Evolutionary conservation across 2,797 vertebrate genomes (phyloP).

Genomic region (Cryptoblepharus egeriae): DNA sequence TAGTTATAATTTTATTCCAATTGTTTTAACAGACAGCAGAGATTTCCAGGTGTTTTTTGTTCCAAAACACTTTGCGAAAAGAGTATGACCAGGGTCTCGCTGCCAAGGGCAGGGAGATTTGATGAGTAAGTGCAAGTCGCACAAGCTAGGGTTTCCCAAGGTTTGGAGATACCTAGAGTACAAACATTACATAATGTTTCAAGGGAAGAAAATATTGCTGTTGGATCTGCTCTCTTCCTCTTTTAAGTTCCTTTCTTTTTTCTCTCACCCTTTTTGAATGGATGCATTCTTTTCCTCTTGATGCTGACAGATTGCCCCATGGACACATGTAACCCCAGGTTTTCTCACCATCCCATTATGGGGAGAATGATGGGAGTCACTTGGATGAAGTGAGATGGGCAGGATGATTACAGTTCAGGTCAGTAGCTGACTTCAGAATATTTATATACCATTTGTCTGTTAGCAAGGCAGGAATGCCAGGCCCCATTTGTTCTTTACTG

Average conservation of each 20-base stretch:
- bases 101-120: conserved; percentile 26
- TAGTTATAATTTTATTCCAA: conserved; percentile 35
- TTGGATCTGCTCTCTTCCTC: not conserved
- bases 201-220: conserved; percentile 19
- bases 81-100: not conserved
- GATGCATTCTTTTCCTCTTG: not conserved
- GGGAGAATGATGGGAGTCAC: not conserved
- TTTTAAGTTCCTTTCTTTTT: not conserved
- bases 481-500: no score
- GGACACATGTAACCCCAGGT: not conserved
- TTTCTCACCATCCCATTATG: not conserved
- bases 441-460: no score
- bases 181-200: conserved; percentile 25
- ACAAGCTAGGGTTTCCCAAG: conserved; percentile 7
- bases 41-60: conserved; percentile 30
- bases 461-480: no score
- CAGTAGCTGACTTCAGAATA: no score
- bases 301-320: conserved; percentile 8
- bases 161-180: not conserved
- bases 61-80: conserved; percentile 20
- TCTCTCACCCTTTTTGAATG: not conserved
- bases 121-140: conserved; percentile 20
- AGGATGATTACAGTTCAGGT: no score
- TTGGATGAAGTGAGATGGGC: no score
- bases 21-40: conserved; percentile 28